Evolutionary conservation across 2,888 invertebrate genomes (phyloP).

Genomic region (Mactromeris polynyma): DNA sequence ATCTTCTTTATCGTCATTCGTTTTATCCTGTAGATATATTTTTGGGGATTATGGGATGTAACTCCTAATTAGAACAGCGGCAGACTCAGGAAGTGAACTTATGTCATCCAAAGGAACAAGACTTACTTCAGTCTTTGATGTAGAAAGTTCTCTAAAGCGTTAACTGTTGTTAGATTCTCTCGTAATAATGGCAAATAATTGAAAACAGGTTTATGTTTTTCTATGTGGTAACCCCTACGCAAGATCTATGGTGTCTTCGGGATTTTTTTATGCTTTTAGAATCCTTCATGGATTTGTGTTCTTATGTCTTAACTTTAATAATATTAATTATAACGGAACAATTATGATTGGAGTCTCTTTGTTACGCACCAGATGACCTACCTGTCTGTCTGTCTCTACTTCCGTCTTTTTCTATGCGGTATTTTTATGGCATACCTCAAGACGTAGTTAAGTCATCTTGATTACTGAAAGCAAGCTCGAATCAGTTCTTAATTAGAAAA

Average conservation of each 20-base stretch:
- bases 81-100: slow-evolving; percentile 47
- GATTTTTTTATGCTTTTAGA: slow-evolving; percentile 10
- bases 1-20: slow-evolving; percentile 22
- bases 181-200: slow-evolving; percentile 16
- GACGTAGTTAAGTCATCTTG: neutral
- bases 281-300: neutral
- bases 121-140: slow-evolving; percentile 38
- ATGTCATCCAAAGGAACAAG: slow-evolving; percentile 49
- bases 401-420: neutral
- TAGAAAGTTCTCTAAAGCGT: neutral
- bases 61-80: slow-evolving; percentile 50
- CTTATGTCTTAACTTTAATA: slow-evolving; percentile 6
- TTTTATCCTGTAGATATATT: slow-evolving; percentile 50
- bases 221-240: neutral
- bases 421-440: neutral
- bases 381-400: neutral
- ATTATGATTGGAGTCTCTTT: neutral
- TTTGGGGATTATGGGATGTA: slow-evolving; percentile 62
- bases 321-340: slow-evolving; percentile 19
- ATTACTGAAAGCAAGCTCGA: neutral
- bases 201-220: neutral
- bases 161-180: slow-evolving; percentile 21
- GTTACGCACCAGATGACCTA: neutral
- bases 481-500: neutral
- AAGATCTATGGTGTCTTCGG: neutral